A percentile compares a stretch with the other conserved stretches of the same genome.
Evolutionary conservation across 2,888 invertebrate species (phyloP).

Genomic region (Calameuta idolon): DNA sequence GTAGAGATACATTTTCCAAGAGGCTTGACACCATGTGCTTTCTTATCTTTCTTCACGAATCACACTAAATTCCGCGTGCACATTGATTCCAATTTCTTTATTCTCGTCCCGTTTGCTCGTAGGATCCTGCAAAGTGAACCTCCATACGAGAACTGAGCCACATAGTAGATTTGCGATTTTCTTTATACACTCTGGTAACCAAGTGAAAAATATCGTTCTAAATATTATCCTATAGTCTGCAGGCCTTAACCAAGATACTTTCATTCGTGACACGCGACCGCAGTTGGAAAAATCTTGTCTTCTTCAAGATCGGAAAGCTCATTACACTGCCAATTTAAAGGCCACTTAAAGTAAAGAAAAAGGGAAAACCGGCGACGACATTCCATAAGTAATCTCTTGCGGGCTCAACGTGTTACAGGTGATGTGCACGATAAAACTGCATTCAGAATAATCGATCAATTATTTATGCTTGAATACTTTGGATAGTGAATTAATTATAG

Average conservation of each 20-base stretch:
- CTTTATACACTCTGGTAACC: conserved; percentile 67
- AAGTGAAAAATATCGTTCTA: conserved; percentile 68
- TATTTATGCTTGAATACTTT: neutral
- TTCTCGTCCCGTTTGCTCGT: conserved; percentile 8
- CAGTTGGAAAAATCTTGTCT: conserved; percentile 60
- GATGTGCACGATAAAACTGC: neutral
- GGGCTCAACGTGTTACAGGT: neutral
- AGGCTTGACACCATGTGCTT: neutral
- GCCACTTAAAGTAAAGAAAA: neutral
- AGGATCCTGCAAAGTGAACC: conserved; percentile 53
- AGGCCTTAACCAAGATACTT: conserved; percentile 57
- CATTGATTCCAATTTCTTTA: conserved; percentile 18
- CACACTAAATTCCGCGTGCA: conserved; percentile 21
- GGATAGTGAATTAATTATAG: neutral
- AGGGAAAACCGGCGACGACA: neutral
- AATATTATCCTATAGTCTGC: conserved; percentile 63
- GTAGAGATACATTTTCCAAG: neutral
- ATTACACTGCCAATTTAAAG: neutral
- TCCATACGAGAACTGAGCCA: conserved; percentile 65
- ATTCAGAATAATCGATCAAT: neutral
- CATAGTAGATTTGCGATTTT: conserved; percentile 66
- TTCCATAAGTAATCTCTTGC: neutral
- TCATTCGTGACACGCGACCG: conserved; percentile 66
- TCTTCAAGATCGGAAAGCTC: conserved; percentile 3
- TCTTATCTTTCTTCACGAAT: neutral